A percentile compares a stretch with the other conserved stretches of the same genome.
Conservation (phyloP, 2,113 vertebrate genomes). For the Lycaon pictus region DNA sequence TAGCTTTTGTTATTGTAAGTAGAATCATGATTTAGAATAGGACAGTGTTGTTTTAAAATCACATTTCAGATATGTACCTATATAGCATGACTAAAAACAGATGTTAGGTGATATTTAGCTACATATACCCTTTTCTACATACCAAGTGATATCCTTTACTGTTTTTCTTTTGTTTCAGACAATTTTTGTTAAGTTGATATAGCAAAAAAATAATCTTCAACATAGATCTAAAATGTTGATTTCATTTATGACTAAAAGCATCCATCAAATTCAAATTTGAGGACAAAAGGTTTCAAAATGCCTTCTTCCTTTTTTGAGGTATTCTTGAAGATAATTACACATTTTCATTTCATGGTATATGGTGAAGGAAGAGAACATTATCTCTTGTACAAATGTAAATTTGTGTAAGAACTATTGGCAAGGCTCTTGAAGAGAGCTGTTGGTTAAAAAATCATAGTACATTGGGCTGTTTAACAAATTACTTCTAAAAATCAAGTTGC, state of each 20-base stretch:
- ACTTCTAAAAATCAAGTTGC: constrained; percentile 38
- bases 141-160: background rate
- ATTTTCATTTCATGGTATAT: constrained; percentile 33
- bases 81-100: background rate
- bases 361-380: background rate
- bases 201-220: background rate
- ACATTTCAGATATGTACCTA: background rate
- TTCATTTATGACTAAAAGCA: background rate
- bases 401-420: background rate
- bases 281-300: background rate
- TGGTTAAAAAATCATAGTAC: constrained; percentile 16
- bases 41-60: constrained; percentile 19
- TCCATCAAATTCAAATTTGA: background rate
- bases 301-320: background rate
- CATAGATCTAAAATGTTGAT: constrained; percentile 24
- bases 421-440: background rate
- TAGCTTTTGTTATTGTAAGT: background rate
- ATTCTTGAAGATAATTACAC: constrained; percentile 10
- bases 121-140: background rate
- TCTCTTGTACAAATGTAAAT: constrained; percentile 35
- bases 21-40: constrained; percentile 12
- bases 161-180: background rate
- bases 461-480: constrained; percentile 34
- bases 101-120: background rate
- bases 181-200: background rate